phyloP scores from a whole-genome alignment of 2,797 vertebrate genomes.

The Melanogrammus aeglefinus region DNA sequence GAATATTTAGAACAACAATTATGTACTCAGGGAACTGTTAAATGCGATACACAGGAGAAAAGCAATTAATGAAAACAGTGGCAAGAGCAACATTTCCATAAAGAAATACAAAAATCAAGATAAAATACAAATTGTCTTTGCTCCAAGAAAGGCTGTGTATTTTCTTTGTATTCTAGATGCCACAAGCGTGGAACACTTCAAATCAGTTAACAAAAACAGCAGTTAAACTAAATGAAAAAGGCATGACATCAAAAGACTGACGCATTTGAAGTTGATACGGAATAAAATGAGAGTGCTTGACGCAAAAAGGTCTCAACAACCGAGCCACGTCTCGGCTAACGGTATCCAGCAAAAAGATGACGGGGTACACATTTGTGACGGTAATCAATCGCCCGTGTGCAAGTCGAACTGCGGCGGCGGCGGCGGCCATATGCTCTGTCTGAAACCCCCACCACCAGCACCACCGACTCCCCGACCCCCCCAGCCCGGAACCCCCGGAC shows the following conservation, averaged over 20 bases:
- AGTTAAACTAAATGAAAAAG: neutral
- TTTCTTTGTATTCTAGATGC: neutral
- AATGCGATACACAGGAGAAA: neutral
- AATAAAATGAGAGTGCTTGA: neutral
- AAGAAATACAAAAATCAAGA: neutral
- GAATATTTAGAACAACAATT: neutral
- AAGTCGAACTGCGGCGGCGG: slow-evolving; percentile 49
- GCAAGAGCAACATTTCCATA: neutral
- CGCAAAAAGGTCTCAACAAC: neutral
- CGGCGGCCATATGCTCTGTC: slow-evolving; percentile 60
- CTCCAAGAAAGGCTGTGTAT: neutral
- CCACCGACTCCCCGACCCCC: neutral
- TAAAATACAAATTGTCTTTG: neutral
- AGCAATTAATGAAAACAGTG: neutral
- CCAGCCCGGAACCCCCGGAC: neutral
- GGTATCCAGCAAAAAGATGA: neutral
- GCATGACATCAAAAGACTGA: no score
- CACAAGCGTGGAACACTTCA: neutral
- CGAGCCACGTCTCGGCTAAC: neutral
- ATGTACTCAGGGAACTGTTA: neutral
- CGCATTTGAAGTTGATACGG: neutral
- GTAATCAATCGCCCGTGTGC: slow-evolving; percentile 48
- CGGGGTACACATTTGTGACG: slow-evolving; percentile 1
- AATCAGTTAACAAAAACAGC: neutral
- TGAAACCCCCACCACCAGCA: slow-evolving; percentile 21